Percentiles rank a stretch among this genome's conserved stretches.
Evolutionary conservation across 2,797 vertebrate genomes (phyloP).

Genomic region (Argentina silus): DNA sequence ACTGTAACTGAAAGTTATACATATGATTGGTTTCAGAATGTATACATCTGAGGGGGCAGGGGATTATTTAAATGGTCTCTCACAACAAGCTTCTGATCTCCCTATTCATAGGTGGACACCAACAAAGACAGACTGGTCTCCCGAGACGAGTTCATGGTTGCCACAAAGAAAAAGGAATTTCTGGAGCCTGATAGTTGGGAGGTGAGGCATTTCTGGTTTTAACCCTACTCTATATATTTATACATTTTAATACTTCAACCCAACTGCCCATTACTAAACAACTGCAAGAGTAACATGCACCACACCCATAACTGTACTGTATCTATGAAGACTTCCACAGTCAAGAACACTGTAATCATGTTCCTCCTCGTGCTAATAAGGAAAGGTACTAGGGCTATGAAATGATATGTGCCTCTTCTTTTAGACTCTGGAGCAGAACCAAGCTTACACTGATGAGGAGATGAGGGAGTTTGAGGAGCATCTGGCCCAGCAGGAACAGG

Average conservation of each 20-base stretch:
- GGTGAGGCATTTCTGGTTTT: conserved; percentile 72
- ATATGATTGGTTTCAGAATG: background rate
- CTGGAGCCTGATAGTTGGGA: conserved; percentile 97
- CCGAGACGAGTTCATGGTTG: conserved; percentile 89
- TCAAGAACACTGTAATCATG: background rate
- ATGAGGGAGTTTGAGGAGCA: conserved; percentile 94
- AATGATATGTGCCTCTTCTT: conserved; percentile 6
- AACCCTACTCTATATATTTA: background rate
- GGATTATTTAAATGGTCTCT: background rate
- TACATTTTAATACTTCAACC: background rate
- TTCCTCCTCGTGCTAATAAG: background rate
- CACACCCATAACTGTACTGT: background rate
- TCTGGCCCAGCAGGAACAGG: conserved; percentile 86
- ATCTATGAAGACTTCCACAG: background rate
- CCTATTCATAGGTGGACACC: conserved; percentile 82
- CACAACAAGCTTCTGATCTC: background rate
- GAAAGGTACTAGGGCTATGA: background rate
- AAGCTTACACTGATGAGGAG: conserved; percentile 92
- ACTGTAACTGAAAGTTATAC: background rate
- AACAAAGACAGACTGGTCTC: conserved; percentile 94
- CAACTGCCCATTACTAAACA: background rate
- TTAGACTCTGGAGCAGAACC: conserved; percentile 94
- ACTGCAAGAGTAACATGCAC: background rate
- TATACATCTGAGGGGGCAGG: too few species aligned
- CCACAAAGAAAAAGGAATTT: conserved; percentile 94